These are phyloP conservation scores for Ptiloglossa arizonensis DNA, from an alignment of 1,140 invertebrate genomes.

Conservation along the genomic window DNA sequence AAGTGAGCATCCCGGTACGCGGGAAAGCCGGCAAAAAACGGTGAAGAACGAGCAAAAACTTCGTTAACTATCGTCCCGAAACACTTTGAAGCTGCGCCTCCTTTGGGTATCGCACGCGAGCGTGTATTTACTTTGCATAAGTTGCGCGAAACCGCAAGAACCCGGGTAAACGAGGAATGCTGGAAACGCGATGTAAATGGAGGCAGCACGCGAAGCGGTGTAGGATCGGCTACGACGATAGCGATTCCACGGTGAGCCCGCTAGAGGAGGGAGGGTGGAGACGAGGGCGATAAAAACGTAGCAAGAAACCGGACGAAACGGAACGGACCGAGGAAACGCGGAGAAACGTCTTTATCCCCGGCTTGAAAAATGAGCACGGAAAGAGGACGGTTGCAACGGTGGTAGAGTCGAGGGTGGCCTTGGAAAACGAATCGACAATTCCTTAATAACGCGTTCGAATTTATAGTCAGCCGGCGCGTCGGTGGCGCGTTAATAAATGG, in stretches of 20 bases:
- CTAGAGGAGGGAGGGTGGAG: neutral
- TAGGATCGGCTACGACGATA: constrained; percentile 9
- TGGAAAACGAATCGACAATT: constrained; percentile 19
- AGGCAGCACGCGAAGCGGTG: constrained; percentile 1
- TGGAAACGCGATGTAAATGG: constrained; percentile 43
- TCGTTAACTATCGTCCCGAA: constrained; percentile 1
- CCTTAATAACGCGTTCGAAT: constrained; percentile 8
- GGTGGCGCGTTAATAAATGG: constrained; percentile 5
- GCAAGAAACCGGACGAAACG: neutral
- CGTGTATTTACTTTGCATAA: constrained; percentile 34
- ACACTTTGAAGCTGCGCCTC: neutral
- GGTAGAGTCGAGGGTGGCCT: too few species aligned
- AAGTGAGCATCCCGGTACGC: neutral
- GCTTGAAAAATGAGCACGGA: constrained; percentile 11
- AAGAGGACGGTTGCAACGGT: too few species aligned
- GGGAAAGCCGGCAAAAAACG: neutral
- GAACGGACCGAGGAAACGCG: neutral
- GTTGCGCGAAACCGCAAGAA: constrained; percentile 33
- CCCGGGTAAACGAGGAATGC: neutral
- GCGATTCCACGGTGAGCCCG: neutral
- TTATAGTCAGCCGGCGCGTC: neutral
- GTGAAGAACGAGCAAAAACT: neutral
- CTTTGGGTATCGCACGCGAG: constrained; percentile 15
- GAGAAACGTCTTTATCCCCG: constrained; percentile 7
- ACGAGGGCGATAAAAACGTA: neutral